Evolutionary conservation across 2,797 vertebrate genomes (phyloP).

Genomic region (Lates japonicus): DNA sequence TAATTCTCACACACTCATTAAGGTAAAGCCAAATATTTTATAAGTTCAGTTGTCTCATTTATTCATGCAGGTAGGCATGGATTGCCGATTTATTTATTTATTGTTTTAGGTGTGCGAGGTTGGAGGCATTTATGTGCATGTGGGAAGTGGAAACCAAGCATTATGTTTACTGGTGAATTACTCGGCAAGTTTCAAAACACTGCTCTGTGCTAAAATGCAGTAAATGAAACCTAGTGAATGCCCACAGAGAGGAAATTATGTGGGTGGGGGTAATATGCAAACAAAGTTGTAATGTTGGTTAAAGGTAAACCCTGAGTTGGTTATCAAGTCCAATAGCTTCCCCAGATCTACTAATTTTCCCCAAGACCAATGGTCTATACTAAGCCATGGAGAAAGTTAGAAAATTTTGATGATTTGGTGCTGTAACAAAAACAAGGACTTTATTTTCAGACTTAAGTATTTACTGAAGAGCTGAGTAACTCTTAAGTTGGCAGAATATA

Average conservation of each 20-base stretch:
- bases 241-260: not conserved
- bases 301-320: not conserved
- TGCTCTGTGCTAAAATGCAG: not conserved
- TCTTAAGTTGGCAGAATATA: no score
- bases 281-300: not conserved
- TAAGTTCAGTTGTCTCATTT: not conserved
- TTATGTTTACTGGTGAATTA: not conserved
- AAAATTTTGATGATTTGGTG: not conserved
- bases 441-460: not conserved
- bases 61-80: not conserved
- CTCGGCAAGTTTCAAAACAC: not conserved
- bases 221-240: not conserved
- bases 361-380: not conserved
- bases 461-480: no score
- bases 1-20: constrained; percentile 95
- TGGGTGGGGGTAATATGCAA: not conserved
- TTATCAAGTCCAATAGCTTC: not conserved
- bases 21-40: constrained; percentile 84
- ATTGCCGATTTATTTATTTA: not conserved
- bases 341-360: not conserved
- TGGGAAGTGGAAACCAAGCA: not conserved
- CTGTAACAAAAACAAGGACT: not conserved
- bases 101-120: not conserved
- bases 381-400: not conserved
- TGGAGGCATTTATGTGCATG: not conserved